Evolutionary conservation across 2,797 vertebrate genomes (phyloP).

Genomic region (Pseudopleuronectes americanus): DNA sequence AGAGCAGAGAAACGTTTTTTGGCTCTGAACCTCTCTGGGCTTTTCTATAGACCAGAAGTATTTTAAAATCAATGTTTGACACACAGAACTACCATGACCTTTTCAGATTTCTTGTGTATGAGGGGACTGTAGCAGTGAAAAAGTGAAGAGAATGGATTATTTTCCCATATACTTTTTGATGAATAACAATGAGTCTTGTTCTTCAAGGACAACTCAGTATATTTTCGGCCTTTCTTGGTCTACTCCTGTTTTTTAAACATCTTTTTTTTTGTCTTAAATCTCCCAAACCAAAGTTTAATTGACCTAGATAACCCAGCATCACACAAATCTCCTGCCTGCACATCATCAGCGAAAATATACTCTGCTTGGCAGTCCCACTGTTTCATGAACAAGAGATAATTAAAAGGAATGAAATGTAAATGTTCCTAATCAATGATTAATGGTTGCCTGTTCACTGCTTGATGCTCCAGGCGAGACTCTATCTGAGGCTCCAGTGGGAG

Average conservation of each 20-base stretch:
- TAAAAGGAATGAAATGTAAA: conserved; percentile 72
- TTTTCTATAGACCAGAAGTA: conserved; percentile 13
- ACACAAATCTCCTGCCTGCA: conserved; percentile 33
- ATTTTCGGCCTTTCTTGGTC: background rate
- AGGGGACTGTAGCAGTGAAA: conserved; percentile 3
- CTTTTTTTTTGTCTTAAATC: background rate
- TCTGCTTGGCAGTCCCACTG: conserved; percentile 56
- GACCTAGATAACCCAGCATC: conserved; percentile 45
- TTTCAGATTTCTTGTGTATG: conserved; percentile 9
- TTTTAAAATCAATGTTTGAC: conserved; percentile 34
- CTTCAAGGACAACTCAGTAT: background rate
- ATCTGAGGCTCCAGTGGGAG: conserved; percentile 67
- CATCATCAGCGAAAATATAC: conserved; percentile 36
- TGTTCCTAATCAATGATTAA: conserved; percentile 78
- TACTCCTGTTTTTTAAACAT: background rate
- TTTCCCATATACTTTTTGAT: background rate
- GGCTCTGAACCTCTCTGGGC: conserved; percentile 11
- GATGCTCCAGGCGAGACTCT: conserved; percentile 55
- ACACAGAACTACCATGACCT: background rate
- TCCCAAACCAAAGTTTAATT: conserved; percentile 39
- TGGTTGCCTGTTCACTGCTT: conserved; percentile 58
- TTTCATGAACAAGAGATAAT: conserved; percentile 69
- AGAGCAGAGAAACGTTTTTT: conserved; percentile 36
- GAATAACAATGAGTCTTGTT: conserved; percentile 2
- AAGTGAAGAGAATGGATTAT: conserved; percentile 10